Conservation (phyloP, 2,797 vertebrate genomes). For the Hyperoplus lanceolatus region DNA sequence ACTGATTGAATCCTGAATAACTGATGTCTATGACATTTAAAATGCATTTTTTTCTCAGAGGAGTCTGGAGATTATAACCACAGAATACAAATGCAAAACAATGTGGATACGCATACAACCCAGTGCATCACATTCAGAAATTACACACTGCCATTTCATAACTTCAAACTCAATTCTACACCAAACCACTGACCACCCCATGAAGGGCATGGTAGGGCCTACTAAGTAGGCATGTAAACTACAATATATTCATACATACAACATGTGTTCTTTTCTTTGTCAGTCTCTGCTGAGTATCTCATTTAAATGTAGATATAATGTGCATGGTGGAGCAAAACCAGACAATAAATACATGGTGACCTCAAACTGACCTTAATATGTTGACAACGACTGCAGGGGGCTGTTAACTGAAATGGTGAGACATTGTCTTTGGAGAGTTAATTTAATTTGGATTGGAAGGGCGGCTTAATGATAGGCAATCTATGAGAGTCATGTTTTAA, state of each 20-base stretch:
- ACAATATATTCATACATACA: neutral
- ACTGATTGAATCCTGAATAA: conserved; percentile 51
- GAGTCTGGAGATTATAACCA: conserved; percentile 34
- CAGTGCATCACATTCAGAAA: conserved; percentile 8
- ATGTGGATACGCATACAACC: neutral
- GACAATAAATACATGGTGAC: conserved; percentile 22
- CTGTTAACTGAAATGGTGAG: conserved; percentile 15
- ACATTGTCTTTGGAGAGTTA: neutral
- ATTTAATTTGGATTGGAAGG: conserved; percentile 20
- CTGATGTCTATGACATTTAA: conserved; percentile 55
- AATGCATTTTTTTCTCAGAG: conserved; percentile 40
- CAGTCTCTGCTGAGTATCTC: neutral
- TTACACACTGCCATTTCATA: neutral
- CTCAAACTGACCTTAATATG: conserved; percentile 28
- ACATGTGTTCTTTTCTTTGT: neutral
- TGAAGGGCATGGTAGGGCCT: neutral
- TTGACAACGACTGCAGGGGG: conserved; percentile 1
- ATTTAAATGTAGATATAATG: conserved; percentile 23
- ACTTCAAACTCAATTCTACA: neutral
- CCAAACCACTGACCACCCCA: neutral
- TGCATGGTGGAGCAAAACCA: conserved; percentile 22
- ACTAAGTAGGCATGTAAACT: no score
- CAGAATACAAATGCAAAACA: conserved; percentile 39
- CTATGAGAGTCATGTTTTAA: conserved; percentile 2
- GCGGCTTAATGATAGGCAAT: neutral